Conservation (phyloP, 2,888 invertebrate species). For the Acanthosepion lycidas region DNA sequence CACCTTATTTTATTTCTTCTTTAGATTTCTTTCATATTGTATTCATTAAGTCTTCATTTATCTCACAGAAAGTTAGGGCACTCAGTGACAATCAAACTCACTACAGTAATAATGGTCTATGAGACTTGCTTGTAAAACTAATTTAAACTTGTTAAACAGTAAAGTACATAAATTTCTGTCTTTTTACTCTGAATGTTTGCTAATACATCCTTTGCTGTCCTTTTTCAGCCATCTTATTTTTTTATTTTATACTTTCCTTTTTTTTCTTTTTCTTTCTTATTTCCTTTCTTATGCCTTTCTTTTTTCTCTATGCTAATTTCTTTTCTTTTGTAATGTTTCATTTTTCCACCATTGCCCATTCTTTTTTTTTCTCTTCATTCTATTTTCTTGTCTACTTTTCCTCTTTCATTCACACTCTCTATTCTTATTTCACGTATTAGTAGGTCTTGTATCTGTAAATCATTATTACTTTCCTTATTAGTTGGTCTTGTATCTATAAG, state of each 20-base stretch:
- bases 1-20: not conserved
- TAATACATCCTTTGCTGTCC: too few species aligned
- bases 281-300: not conserved
- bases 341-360: not conserved
- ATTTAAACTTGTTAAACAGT: not conserved
- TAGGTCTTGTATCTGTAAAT: too few species aligned
- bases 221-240: not conserved
- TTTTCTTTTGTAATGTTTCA: not conserved
- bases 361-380: not conserved
- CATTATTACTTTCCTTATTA: too few species aligned
- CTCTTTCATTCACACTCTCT: not conserved
- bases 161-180: not conserved
- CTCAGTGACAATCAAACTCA: too few species aligned
- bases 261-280: too few species aligned
- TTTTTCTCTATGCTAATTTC: not conserved
- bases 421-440: too few species aligned
- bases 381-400: not conserved
- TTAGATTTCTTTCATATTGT: too few species aligned
- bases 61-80: too few species aligned
- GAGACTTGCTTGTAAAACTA: not conserved
- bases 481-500: too few species aligned
- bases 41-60: too few species aligned
- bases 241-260: not conserved
- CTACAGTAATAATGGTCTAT: not conserved
- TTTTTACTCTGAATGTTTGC: too few species aligned